Conservation (phyloP, 2,113 vertebrate genomes). For the crab-eating macaque (Macaca fascicularis) region DNA sequence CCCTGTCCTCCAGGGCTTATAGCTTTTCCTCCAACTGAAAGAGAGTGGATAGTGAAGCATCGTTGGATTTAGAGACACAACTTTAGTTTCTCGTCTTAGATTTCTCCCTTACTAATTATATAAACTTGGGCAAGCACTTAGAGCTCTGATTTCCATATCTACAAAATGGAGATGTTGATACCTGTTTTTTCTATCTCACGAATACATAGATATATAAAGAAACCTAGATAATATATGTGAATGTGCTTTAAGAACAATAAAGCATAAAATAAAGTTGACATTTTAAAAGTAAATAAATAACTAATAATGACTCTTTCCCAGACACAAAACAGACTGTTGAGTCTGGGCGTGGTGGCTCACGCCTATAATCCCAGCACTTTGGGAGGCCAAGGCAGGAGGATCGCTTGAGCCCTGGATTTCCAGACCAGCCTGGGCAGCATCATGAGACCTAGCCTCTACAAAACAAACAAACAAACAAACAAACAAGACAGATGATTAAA, state of each 20-base stretch:
- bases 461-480: too few relatives aligned
- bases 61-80: neutral
- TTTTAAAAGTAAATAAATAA: neutral
- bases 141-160: neutral
- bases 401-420: too few relatives aligned
- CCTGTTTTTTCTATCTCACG: neutral
- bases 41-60: neutral
- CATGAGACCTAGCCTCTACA: too few relatives aligned
- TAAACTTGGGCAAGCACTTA: neutral
- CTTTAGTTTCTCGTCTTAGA: neutral
- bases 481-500: neutral
- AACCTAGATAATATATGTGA: neutral
- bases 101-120: neutral
- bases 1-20: neutral
- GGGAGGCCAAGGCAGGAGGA: too few relatives aligned
- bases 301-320: neutral
- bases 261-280: neutral
- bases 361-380: too few relatives aligned
- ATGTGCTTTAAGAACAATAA: neutral
- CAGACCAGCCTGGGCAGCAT: too few relatives aligned
- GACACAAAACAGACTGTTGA: neutral
- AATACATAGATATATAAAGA: neutral
- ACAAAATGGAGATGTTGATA: neutral
- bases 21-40: neutral
- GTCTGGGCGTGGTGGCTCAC: too few relatives aligned